phyloP scores from a whole-genome alignment of 2,797 vertebrate species.

The Spatula versicolor region DNA sequence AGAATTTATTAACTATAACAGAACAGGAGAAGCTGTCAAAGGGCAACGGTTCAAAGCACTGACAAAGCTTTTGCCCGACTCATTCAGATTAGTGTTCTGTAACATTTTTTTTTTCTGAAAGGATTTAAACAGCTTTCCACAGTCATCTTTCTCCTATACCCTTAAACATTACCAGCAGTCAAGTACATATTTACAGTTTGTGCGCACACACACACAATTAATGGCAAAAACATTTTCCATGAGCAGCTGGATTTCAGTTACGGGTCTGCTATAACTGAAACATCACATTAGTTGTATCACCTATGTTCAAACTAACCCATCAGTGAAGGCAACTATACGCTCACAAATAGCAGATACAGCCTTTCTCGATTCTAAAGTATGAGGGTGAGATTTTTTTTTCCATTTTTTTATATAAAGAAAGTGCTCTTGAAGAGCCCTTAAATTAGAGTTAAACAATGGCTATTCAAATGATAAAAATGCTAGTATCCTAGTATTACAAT shows the following conservation, averaged over 20 bases:
- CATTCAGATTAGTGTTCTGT: slow-evolving; percentile 15
- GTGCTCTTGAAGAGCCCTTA: slow-evolving; percentile 49
- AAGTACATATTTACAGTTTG: slow-evolving; percentile 62
- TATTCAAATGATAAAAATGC: slow-evolving; percentile 25
- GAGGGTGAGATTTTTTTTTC: background rate
- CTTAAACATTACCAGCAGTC: slow-evolving; percentile 22
- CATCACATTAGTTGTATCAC: slow-evolving; percentile 12
- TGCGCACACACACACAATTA: slow-evolving; percentile 32
- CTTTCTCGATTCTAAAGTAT: background rate
- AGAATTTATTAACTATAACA: slow-evolving; percentile 46
- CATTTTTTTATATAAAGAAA: background rate
- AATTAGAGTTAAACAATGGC: slow-evolving; percentile 39
- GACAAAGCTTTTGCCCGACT: background rate
- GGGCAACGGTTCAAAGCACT: background rate
- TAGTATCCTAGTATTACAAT: slow-evolving; percentile 49
- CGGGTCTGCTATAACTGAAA: slow-evolving; percentile 33
- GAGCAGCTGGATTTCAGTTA: slow-evolving; percentile 58
- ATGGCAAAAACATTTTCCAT: slow-evolving; percentile 46
- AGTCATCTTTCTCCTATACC: background rate
- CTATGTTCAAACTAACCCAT: background rate
- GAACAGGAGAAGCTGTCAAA: slow-evolving; percentile 40
- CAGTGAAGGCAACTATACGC: slow-evolving; percentile 56
- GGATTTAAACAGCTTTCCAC: slow-evolving; percentile 9
- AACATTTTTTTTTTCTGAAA: background rate
- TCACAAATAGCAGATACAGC: slow-evolving; percentile 37